Evolutionary conservation across 2,888 invertebrate genomes (phyloP), one percentile per base, ranked within the genome.

Genomic region (Xylota sylvarum): DNA sequence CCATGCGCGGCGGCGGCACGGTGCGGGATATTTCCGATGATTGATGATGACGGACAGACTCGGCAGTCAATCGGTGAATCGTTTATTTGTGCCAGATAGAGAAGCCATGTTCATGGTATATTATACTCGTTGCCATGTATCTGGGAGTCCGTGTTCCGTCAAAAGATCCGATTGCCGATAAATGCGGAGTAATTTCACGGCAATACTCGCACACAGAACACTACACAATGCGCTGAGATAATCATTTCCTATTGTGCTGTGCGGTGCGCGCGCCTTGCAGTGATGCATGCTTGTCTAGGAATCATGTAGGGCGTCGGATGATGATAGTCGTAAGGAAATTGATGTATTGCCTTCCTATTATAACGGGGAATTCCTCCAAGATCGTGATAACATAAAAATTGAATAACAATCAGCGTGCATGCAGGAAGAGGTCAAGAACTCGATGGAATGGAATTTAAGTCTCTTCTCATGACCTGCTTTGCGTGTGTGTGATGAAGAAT

Each of bases 281-380:
- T 81, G 74, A 58, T 76, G 48, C 72, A 72, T 3, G 27, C 32
- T 67, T 82, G 86, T 73, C 86, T 78, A 86, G 86, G 46, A 55
- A 69, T 86, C 86, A 82, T 82, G 77, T 86, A 77, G 86, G 86
- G 86, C 86, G 86, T 86, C 82, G 43, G 69, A 82, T 82, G 82
- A 73, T 40, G 82, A 55, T 37, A 69, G 73, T 79, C 62, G 7
- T 52, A 46, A 27, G 67, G 52, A 77, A 86, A 82, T 86, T 86
- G 86, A 86, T 86, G 82, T 43, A 78, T 77, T 77, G 73, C 77
- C 67, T 48, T 58, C 65, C 67, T 77, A 86, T 82, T 86, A 73
- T 82, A 86, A 82, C 86, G 86, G 86, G 56, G 17, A 35, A 86
- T 70, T 86, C 50, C 62, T 62, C 14, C 55, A 73, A 77, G 60